Conservation (phyloP, 2,888 invertebrate species). For the Neocrepidodera transversa region DNA sequence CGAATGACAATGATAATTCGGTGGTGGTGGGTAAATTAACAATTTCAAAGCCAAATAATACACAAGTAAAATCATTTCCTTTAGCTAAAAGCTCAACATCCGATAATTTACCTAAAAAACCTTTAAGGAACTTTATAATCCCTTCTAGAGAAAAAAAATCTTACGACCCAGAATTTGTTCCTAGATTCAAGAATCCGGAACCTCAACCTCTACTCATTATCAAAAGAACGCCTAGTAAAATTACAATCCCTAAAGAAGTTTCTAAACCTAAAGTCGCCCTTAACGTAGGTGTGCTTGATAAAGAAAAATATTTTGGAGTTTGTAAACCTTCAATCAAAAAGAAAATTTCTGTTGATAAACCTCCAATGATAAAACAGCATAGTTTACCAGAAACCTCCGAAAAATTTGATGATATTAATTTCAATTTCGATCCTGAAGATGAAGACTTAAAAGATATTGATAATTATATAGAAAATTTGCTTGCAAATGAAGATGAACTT, state of each 20-base stretch:
- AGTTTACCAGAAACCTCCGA: conserved; percentile 51
- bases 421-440: conserved; percentile 60
- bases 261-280: conserved; percentile 58
- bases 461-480: conserved; percentile 57
- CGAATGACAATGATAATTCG: conserved; percentile 30
- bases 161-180: conserved; percentile 56
- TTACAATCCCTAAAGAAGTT: conserved; percentile 56
- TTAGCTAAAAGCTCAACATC: conserved; percentile 49
- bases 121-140: conserved; percentile 53
- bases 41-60: conserved; percentile 30
- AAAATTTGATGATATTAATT: conserved; percentile 43
- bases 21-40: conserved; percentile 46
- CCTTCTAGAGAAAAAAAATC: conserved; percentile 50
- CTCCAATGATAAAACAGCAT: conserved; percentile 47
- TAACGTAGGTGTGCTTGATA: conserved; percentile 51
- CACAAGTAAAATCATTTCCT: conserved; percentile 30
- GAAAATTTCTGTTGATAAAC: neutral
- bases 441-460: conserved; percentile 56
- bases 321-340: conserved; percentile 12
- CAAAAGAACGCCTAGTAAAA: conserved; percentile 59
- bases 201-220: conserved; percentile 57
- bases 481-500: conserved; percentile 57
- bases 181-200: conserved; percentile 51
- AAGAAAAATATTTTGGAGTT: conserved; percentile 59
- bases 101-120: conserved; percentile 37